These are phyloP conservation scores for Myotis findleyi DNA, from an alignment of 2,797 vertebrate genomes.

Conservation along the genomic window DNA sequence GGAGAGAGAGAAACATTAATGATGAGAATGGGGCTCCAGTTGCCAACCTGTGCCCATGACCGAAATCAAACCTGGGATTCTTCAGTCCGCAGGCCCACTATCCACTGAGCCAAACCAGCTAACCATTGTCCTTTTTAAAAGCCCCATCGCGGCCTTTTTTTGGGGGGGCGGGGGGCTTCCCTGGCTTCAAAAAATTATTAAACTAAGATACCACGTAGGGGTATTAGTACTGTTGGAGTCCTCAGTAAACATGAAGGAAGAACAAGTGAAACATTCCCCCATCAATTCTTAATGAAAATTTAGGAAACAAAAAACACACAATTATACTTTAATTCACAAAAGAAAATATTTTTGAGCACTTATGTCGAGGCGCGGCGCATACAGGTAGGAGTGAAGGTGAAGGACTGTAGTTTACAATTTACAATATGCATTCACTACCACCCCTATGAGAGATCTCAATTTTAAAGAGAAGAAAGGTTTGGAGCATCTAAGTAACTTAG, in stretches of 20 bases:
- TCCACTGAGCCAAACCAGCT: no score
- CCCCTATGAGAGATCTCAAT: background rate
- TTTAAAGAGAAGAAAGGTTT: background rate
- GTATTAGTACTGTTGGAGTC: background rate
- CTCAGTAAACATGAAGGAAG: constrained; percentile 28
- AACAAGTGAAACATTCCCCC: background rate
- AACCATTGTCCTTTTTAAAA: background rate
- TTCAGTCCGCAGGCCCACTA: no score
- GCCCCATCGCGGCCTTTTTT: background rate
- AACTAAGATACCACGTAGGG: background rate
- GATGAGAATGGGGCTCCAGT: no score
- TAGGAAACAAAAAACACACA: background rate
- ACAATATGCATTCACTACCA: background rate
- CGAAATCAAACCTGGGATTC: no score
- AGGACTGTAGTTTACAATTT: background rate
- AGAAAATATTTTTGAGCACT: background rate
- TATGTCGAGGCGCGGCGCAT: background rate
- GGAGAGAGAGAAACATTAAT: background rate
- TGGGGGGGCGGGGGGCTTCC: background rate
- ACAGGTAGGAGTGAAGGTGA: background rate
- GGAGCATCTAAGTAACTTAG: background rate
- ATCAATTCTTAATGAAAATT: background rate
- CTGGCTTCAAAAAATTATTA: constrained; percentile 5
- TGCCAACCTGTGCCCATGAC: no score
- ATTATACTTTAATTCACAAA: background rate